Evolutionary conservation across 2,797 vertebrate genomes (phyloP), one percentile per base, ranked within the genome.

Genomic region (Artibeus jamaicensis): DNA sequence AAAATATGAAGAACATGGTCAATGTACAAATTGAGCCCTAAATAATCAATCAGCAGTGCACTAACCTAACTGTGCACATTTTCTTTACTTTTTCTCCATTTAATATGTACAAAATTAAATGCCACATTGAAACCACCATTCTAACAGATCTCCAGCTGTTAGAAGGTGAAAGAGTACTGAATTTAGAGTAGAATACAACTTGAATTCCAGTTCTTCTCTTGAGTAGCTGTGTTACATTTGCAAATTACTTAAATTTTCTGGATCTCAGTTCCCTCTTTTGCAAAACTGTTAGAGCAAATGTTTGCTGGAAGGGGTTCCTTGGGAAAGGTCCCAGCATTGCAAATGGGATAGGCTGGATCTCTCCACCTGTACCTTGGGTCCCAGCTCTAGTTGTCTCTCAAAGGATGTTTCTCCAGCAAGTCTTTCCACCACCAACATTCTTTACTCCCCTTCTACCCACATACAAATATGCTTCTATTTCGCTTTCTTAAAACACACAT

Each of bases 301-400:
- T 37, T 34, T 70, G 12, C 5, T 22, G 48, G n/a, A 22, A 7
- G 46, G 18, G 16, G 29, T 77, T 67, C 42, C n/a, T 32, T 82
- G 39, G 59, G 6, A 32, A 21, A 62, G 44, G 15, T 37, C 24
- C 37, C n/a, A 46, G 21, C 22, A 21, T 2, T 5, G 21, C 9
- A 21, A 0, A 2, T 67, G 44, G 10, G 32, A 81, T 15, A 16
- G 8, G 19, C 0, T 7, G 5, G 29, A 46, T 37, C 12, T 16
- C 5, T 76, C 22, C 7, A 16, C 32, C 26, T 42, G 42, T 6
- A 24, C 22, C 29, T 8, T 29, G 16, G 16, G 50, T 44, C 12
- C 39, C 0, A 55, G 42, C 7, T 2, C n/a, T n/a, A 22, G 22
- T 10, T 26, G 1, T 32, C 26, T 74, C 42, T 86, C 26, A 29